Evolutionary conservation across 2,888 invertebrate species (phyloP).

Genomic region (Nysson spinosus): DNA sequence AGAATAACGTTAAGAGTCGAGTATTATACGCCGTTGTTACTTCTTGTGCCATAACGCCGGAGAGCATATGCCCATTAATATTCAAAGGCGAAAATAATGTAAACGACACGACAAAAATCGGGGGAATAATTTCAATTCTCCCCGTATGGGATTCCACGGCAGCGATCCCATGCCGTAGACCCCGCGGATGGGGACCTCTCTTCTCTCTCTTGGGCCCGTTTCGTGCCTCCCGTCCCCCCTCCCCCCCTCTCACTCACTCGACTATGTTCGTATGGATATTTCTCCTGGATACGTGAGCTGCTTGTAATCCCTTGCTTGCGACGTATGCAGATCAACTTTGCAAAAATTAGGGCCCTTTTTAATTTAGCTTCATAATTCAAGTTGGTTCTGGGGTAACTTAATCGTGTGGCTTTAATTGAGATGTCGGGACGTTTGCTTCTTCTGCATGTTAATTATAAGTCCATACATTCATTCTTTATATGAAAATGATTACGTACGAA

Average conservation of each 20-base stretch:
- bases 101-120: conserved; percentile 77
- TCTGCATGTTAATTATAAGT: no score
- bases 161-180: conserved; percentile 45
- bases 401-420: no score
- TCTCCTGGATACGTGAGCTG: conserved; percentile 15
- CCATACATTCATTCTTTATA: no score
- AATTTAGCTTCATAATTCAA: no score
- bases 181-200: conserved; percentile 30
- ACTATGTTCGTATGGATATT: conserved; percentile 22
- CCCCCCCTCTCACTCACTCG: background rate
- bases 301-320: conserved; percentile 3
- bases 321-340: background rate
- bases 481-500: conserved; percentile 9
- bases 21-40: conserved; percentile 77
- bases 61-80: conserved; percentile 78
- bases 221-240: conserved; percentile 40
- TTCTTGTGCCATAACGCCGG: conserved; percentile 76
- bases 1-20: conserved; percentile 77
- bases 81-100: conserved; percentile 78
- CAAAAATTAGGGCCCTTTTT: background rate
- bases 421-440: background rate
- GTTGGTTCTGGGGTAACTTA: no score
- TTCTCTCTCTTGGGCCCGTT: conserved; percentile 44
- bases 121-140: conserved; percentile 77
- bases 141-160: conserved; percentile 59